Base-by-base conservation (phyloP, 2,797 vertebrate species). In the Hydrocynus forskahlii region DNA sequence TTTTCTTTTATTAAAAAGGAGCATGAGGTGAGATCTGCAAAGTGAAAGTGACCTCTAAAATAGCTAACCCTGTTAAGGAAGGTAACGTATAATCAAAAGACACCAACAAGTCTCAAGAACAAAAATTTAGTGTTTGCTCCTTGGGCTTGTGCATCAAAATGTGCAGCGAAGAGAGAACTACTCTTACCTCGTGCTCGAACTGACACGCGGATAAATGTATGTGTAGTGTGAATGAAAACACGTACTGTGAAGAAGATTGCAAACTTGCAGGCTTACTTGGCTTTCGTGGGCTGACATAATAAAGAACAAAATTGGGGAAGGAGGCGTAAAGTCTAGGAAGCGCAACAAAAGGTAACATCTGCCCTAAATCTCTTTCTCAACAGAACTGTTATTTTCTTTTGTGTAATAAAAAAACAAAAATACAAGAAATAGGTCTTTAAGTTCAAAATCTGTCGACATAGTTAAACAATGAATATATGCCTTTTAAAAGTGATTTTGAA, bases 321-420 rank as follows among this genome's bases (percentile, higher is more conserved):
- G 93, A 93, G 93, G 92, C 93, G 92, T 94, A 93, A 94, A 93
- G 92, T 92, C 92, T 91, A 95, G 93, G 92, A 91, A 93, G 92
- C 92, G 91, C 92, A 92, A 92, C 92, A 67, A 92, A 95, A 95
- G 94, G 94, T 95, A 95, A 95, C 92, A 94, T 90, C 92, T 93
- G 94, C 91, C 92, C 92, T 91, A 94, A 93, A 92, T 93, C 92
- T 94, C 91, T 93, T 92, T 91, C 92, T 81, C 90, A 93, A 92
- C 92, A 93, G 25, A 86, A 86, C 40, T 90, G 84, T 86, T 73
- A 90, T 87, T 88, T 90, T 66, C 88, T 12, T 89, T 90, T 91
- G 79, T 92, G 89, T 92, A 88, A 78, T 88, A 60, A 25, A 25
- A 45, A 55, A 52, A 45, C 10, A 59, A 19, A 12, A 68, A 21